phyloP scores from a whole-genome alignment of 2,797 vertebrate species.

The Anabacerthia variegaticeps region DNA sequence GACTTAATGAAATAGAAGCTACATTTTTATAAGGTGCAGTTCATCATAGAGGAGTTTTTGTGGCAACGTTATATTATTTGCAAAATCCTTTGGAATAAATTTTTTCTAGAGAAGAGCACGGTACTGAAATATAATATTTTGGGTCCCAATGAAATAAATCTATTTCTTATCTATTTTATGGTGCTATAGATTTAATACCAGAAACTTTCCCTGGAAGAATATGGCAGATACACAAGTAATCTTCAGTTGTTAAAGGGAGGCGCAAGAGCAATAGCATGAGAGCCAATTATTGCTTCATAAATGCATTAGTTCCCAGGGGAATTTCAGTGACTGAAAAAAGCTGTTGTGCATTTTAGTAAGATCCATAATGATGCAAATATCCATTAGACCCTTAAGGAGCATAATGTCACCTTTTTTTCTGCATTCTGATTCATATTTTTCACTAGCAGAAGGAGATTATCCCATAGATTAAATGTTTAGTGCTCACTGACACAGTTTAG shows the following conservation, averaged over 20 bases:
- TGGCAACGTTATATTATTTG: background rate
- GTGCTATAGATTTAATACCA: background rate
- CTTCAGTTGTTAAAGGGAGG: background rate
- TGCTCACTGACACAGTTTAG: background rate
- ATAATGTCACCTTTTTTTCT: background rate
- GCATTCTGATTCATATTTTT: conserved; percentile 7
- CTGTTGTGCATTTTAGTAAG: background rate
- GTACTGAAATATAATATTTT: background rate
- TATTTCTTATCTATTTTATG: background rate
- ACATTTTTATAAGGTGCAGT: background rate
- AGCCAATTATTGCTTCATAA: background rate
- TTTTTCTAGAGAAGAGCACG: background rate
- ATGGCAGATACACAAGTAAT: background rate
- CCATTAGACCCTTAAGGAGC: background rate
- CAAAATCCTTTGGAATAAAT: background rate
- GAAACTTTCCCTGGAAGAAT: background rate
- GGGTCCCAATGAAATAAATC: background rate
- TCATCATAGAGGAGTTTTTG: background rate
- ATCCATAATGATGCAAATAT: background rate
- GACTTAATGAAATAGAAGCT: background rate
- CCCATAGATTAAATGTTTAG: conserved; percentile 10
- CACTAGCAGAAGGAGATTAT: conserved; percentile 1
- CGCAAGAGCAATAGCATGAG: fast-evolving
- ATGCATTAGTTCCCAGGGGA: background rate
- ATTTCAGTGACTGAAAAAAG: conserved; percentile 15